Conservation (phyloP, 2,888 invertebrate species). For the Melieria omissa region DNA sequence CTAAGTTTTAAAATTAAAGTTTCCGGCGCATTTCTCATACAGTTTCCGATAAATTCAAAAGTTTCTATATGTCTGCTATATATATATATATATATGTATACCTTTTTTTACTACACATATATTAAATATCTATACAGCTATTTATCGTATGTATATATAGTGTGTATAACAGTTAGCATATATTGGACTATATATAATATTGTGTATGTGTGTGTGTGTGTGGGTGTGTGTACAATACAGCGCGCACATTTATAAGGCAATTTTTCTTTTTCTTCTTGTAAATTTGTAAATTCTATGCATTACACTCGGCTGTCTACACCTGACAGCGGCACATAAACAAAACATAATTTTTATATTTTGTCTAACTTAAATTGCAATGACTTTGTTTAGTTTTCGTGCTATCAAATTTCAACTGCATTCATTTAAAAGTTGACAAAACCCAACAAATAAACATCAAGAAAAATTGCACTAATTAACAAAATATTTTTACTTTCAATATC, state of each 20-base stretch:
- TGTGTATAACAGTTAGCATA: not conserved
- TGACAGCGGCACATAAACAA: not conserved
- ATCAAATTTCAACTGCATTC: too few species aligned
- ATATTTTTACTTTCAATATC: too few species aligned
- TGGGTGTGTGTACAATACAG: slow-evolving; percentile 8
- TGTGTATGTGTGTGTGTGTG: slow-evolving; percentile 10
- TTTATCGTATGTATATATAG: too few species aligned
- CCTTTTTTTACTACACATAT: not conserved
- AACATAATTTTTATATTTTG: too few species aligned
- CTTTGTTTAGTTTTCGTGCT: too few species aligned
- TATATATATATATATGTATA: not conserved
- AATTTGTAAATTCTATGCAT: slow-evolving; percentile 22
- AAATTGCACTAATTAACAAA: too few species aligned
- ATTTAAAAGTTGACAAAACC: too few species aligned
- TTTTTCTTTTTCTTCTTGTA: slow-evolving; percentile 5
- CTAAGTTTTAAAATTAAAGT: too few species aligned
- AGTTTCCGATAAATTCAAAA: not conserved
- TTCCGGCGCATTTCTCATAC: not conserved
- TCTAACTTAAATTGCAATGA: too few species aligned
- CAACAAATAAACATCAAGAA: too few species aligned
- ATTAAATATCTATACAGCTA: too few species aligned
- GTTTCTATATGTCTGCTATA: not conserved
- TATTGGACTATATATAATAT: slow-evolving; percentile 1
- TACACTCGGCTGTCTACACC: not conserved
- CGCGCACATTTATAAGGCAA: not conserved